These are phyloP conservation scores for Macquaria australasica DNA, from an alignment of 2,113 vertebrate genomes.

Conservation along the genomic window DNA sequence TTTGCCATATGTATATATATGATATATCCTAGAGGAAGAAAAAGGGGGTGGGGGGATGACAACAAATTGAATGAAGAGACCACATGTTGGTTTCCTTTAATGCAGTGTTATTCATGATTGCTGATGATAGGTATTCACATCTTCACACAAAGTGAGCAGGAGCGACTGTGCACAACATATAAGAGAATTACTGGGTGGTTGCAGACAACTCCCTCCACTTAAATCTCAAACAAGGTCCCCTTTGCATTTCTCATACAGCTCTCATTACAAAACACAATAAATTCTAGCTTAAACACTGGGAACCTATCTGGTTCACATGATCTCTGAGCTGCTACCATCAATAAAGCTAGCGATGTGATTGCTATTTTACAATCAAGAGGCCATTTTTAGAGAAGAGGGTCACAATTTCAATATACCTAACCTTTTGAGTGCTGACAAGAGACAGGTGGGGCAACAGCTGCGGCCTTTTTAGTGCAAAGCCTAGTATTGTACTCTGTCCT, in stretches of 20 bases:
- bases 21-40: neutral
- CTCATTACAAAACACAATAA: neutral
- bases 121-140: slow-evolving; percentile 32
- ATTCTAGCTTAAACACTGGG: neutral
- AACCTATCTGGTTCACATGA: slow-evolving; percentile 18
- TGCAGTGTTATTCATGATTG: slow-evolving; percentile 7
- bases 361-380: slow-evolving; percentile 11
- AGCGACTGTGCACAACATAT: slow-evolving; percentile 10
- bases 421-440: slow-evolving; percentile 28
- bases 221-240: neutral
- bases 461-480: slow-evolving; percentile 5
- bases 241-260: neutral
- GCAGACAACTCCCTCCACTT: neutral
- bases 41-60: neutral
- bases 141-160: slow-evolving; percentile 2
- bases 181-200: neutral
- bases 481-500: neutral
- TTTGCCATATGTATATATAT: neutral
- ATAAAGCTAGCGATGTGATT: neutral
- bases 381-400: neutral
- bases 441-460: slow-evolving; percentile 21
- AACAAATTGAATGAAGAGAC: slow-evolving; percentile 3
- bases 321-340: slow-evolving; percentile 18
- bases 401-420: slow-evolving; percentile 13
- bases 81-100: slow-evolving; percentile 12